Evolutionary conservation across 2,797 vertebrate genomes (phyloP), one percentile per base, ranked within the genome.

Genomic region (Columba guinea): DNA sequence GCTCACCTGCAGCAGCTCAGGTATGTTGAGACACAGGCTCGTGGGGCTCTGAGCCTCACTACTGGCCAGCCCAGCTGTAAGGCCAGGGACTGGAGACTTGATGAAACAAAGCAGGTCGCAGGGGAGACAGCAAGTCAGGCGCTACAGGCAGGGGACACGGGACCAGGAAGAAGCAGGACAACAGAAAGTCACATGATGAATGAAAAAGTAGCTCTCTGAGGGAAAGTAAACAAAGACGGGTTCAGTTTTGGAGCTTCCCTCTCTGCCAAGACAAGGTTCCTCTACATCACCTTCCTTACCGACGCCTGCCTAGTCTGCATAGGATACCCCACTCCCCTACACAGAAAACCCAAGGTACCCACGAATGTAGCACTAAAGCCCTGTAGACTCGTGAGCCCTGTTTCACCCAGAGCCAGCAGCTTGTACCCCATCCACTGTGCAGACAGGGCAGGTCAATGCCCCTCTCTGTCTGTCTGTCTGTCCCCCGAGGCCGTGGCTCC

Each of bases 1-100:
- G 44, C 24, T 41, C 41, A 52, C 4, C 13, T 17, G 21, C 53
- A 65, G 56, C 60, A 74, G 22, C n/a, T 26, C 1, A 0, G 30
- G 10, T 22, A 3, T 5, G 34, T 9, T 28, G 60, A 58, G 17
- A 9, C 28, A 37, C 13, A 18, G 46, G 30, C 2, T 20, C 0
- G 0, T 2, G 27, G 8, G 21, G 13, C 52, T 24, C n/a, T 1
- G 3, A 49, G 23, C 27, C 23, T 14, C 8, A 4, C 0, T 0
- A 7, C 17, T 3, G 19, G 11, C 14, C 48, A 73, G 15, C 4
- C 11, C 3, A 7, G 2, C 6, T 17, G 13, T 65, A 32, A 28
- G 2, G 11, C 35, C 14, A 13, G 41, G 22, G 53, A 27, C 35
- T 5, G 16, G 8, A 5, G 3, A 44, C 22, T 3, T 11, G 10